Conservation (phyloP, 2,888 invertebrate species). For the Amiota communis region DNA sequence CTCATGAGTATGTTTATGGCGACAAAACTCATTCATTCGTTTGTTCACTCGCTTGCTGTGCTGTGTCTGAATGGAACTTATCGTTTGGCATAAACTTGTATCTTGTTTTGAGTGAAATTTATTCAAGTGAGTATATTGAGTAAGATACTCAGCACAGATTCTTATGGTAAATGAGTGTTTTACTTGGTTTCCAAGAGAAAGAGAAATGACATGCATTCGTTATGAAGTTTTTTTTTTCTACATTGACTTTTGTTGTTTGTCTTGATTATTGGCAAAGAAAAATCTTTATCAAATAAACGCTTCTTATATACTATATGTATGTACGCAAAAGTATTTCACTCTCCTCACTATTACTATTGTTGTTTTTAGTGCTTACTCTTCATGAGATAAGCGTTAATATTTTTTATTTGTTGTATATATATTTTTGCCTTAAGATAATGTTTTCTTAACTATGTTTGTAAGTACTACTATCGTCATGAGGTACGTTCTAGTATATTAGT, state of each 20-base stretch:
- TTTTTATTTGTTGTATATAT: background rate
- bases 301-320: background rate
- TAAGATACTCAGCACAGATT: background rate
- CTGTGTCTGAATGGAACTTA: background rate
- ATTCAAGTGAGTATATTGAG: background rate
- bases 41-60: no score
- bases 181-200: no score
- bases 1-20: constrained; percentile 39
- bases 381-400: background rate
- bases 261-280: background rate
- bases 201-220: background rate
- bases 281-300: background rate
- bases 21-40: constrained; percentile 19
- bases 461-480: background rate
- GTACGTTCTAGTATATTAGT: background rate
- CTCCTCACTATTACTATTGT: no score
- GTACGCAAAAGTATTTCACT: background rate
- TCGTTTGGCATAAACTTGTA: background rate
- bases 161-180: no score
- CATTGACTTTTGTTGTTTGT: background rate
- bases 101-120: background rate
- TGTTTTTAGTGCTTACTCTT: background rate
- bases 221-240: background rate
- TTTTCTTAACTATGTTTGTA: background rate
- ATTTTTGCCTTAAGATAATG: constrained; percentile 16